Evolutionary conservation across 1,140 invertebrate species (phyloP), one percentile per base, ranked within the genome.

Genomic region (Papilio helenus): DNA sequence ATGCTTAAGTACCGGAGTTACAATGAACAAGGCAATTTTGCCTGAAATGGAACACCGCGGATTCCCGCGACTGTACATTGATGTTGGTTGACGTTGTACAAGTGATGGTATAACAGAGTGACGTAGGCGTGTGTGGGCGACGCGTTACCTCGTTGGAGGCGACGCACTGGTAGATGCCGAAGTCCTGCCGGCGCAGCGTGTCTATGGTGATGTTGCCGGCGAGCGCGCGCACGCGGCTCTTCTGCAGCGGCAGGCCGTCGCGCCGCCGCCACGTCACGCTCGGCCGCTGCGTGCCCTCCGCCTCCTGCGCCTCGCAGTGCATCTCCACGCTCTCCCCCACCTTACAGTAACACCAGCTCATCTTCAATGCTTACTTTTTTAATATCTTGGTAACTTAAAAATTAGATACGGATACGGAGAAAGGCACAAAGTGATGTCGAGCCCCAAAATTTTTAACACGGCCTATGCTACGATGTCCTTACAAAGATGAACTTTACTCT

Each of bases 121-220:
- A 7, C 7, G 51, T 55, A 3, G 49, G 71, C 58, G 77, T 39
- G 34, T 39, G 34, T 7, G 1, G 3, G 34, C 34, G 34, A 34
- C 3, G 34, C 4, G 34, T 3, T 8, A 94, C 94, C 95, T 99
- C 98, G 93, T 99, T 99, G 79, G 97, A 97, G 4, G 98, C 98
- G 76, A 99, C 97, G 94, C 99, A 99, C 93, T 99, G 98, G 93
- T 99, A 99, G 87, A 97, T 97, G 9, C 98, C 99, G 91, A 99
- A 98, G 94, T 99, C 99, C 71, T 97, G 96, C 49, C 98, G 96
- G 3, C 97, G 95, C 72, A 99, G 95, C 82, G 97, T 97, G 82
- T 97, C 97, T 81, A 99, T 98, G 72, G 98, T 99, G 82, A 99
- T 96, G 95, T 99, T 99, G 0, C 98, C 98, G 34, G 97, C 97